Evolutionary conservation across 2,113 vertebrate genomes (phyloP), one percentile per base, ranked within the genome.

Genomic region (Corapipo altera): DNA sequence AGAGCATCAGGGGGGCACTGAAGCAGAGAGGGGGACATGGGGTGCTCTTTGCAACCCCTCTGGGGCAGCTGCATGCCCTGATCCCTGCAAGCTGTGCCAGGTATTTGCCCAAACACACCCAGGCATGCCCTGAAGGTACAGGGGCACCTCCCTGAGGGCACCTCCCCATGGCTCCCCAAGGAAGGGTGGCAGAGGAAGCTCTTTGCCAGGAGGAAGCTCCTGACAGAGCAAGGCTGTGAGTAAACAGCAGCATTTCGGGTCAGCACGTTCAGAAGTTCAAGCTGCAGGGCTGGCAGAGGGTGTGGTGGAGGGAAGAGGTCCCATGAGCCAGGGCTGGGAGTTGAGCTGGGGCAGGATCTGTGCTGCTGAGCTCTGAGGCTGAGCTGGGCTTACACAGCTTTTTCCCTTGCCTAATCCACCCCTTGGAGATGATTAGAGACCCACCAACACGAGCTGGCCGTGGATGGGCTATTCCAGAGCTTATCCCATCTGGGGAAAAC

Each of bases 391-490:
- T 12, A 0, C 35, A 62, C 33, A 62, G 33, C 58, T 14, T 21
- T 54, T n/a, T n/a, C 69, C 27, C 70, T 44, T n/a, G 21, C 41
- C 22, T 79, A 15, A 4, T 8, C 44, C 64, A 12, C 33, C 13
- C 37, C 73, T 69, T 32, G 0, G 5, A 33, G 67, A 15, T 3
- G 59, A 28, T n/a, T 3, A 18, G 12, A 28, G 22, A 67, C 11
- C 70, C 61, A 9, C 22, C 71, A 22, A 1, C 18, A 2, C 0
- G 3, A 55, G n/a, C 7, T 3, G 27, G 33, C 23, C 1, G 0
- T 27, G 32, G 74, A 13, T 8, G 5, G 35, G 41, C 8, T 1
- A 11, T 7, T 6, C 32, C 55, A 48, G 82, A 49, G 6, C 8
- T 72, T 8, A 1, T 9, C 12, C 18, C 8, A 1, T 24, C 41